Base-by-base conservation (phyloP, 2,888 invertebrate species). In the Choristoneura rosaceana region DNA sequence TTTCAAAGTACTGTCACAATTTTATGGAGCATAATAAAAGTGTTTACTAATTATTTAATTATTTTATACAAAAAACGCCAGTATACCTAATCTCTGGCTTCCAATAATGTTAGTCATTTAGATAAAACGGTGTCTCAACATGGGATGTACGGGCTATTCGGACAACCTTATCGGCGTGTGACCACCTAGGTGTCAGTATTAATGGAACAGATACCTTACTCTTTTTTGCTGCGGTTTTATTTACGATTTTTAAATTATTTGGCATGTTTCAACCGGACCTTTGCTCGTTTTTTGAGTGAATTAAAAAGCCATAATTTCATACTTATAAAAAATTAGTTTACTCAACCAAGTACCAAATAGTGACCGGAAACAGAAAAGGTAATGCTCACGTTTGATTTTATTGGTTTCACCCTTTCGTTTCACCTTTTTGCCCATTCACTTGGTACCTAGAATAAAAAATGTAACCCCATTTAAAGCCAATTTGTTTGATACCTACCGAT, bases 121-220 rank as follows among this genome's bases (percentile, higher is more conserved):
- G 93, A 92, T 93, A 92, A 92, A 82, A 83, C 80, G 81, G 85
- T 87, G 87, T 86, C 83, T 83, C 82, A 86, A 90, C 89, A 89
- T 85, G 81, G 87, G 85, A 90, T 92, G 90, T 91, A 90, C 87
- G 80, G 87, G 82, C 80, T 85, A 90, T 91, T 90, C 87, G 88
- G 91, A 90, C 89, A 89, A 78, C 80, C 84, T 91, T 92, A 92
- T 92, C 91, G 60, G 64, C 25, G 67, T 25, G 71, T 89, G 92
- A 85, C 93, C 93, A 93, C 93, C 93, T 88, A 80, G 84, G 89
- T 87, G 91, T 83, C 84, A 81, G 83, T 83, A 91, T 92, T 89
- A 92, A 93, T 91, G 91, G 90, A 78, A 75, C 79, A 78, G 84
- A 88, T 84, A 86, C 85, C 81, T 80, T 77, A 82, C 82, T 80